Percentiles rank a stretch among this genome's conserved stretches.
phyloP scores from a whole-genome alignment of 2,113 vertebrate genomes.

The Amia ocellicauda region DNA sequence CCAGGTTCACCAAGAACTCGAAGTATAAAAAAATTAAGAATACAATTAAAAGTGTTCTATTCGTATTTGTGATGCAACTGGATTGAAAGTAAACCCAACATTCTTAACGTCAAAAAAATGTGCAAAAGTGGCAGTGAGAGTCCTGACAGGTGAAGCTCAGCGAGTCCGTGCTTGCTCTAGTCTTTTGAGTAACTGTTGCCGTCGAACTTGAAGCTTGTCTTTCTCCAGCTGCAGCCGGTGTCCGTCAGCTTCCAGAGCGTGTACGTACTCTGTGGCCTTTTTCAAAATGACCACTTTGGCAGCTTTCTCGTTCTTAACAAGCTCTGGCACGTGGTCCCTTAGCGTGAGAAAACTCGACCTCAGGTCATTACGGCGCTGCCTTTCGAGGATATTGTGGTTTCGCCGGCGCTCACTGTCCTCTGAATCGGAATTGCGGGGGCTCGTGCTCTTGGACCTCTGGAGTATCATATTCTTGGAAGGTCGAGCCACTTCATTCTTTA shows the following conservation, averaged over 20 bases:
- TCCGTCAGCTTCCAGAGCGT: slow-evolving; percentile 82
- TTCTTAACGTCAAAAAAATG: slow-evolving; percentile 98
- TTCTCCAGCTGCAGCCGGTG: slow-evolving; percentile 84
- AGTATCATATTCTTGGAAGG: slow-evolving; percentile 61
- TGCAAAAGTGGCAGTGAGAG: slow-evolving; percentile 76
- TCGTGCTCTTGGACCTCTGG: slow-evolving; percentile 76
- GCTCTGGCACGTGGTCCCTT: slow-evolving; percentile 94
- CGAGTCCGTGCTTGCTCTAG: slow-evolving; percentile 91
- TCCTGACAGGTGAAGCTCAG: slow-evolving; percentile 61
- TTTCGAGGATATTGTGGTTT: slow-evolving; percentile 97
- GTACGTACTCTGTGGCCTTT: slow-evolving; percentile 93
- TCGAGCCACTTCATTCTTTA: slow-evolving; percentile 66
- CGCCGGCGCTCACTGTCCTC: slow-evolving; percentile 94
- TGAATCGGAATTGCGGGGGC: slow-evolving; percentile 86
- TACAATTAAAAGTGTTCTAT: slow-evolving; percentile 34
- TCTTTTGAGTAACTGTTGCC: slow-evolving; percentile 85
- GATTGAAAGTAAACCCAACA: slow-evolving; percentile 95
- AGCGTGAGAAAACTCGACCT: slow-evolving; percentile 92
- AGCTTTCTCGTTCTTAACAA: slow-evolving; percentile 92
- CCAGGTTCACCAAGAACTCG: slow-evolving; percentile 18
- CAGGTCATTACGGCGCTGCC: slow-evolving; percentile 95
- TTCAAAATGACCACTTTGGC: slow-evolving; percentile 98
- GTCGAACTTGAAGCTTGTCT: slow-evolving; percentile 78
- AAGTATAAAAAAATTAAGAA: slow-evolving; percentile 45
- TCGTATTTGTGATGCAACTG: slow-evolving; percentile 69